Base-by-base conservation (phyloP, 2,888 invertebrate species). In the Tridacna gigas region DNA sequence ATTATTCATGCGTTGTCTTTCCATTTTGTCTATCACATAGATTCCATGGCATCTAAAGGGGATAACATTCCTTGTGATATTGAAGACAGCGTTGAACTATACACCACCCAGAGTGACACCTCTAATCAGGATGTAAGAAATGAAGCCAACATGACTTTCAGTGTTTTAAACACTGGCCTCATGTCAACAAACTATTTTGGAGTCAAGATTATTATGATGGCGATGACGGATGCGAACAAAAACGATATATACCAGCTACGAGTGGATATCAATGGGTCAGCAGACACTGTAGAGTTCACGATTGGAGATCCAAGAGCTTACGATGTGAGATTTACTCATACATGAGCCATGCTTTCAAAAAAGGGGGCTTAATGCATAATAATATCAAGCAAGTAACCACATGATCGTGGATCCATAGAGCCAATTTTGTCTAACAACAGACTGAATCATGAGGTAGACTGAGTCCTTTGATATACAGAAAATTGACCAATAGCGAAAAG, bases 121-220 rank as follows among this genome's bases (percentile, higher is more conserved):
- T 11, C 22, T 12, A 71, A 71, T 25, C 71, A 25, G 0, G 47
- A 5, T 13, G 71, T 71, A 13, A 47, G 12, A 7, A 71, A 71
- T 25, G 51, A 71, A 7, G 71, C 71, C 71, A 71, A 48, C 15
- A 71, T 71, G 71, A 71, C 71, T 22, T 71, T 71, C 26, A 51
- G 25, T 25, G 26, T 71, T 25, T 25, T 71, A 11, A 71, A 71
- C 51, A 71, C 51, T 26, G 71, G 71, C 51, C 47, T 51, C 11
- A 71, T 71, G 71, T n/a, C 71, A 3, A 51, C 51, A 22, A 25
- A 51, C 71, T 15, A 48, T 18, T 47, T 51, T 48, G 71, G 20
- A 0, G 12, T 71, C 15, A 48, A 51, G 12, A 51, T 71, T 13
- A 22, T 22, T n/a, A 25, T 71, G 4, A 51, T 71, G 71, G 20